Evolutionary conservation across 2,113 vertebrate species (phyloP), one percentile per base, ranked within the genome.

Genomic region (Numida meleagris): DNA sequence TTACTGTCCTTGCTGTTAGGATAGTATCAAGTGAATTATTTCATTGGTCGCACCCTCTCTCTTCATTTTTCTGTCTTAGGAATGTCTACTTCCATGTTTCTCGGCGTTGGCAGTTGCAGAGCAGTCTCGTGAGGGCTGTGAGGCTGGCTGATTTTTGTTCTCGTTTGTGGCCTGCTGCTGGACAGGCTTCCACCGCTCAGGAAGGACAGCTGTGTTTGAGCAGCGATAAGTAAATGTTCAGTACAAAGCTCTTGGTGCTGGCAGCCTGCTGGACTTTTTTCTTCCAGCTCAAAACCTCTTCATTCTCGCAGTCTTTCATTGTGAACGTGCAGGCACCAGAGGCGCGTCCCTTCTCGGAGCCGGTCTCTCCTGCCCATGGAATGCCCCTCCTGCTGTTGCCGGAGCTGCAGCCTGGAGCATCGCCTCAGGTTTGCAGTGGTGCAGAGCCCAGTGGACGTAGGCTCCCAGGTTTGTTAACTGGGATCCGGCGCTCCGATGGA

Each of bases 401-500:
- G 25, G 43, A 43, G 57, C 31, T 29, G 33, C 17, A 45, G 34
- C 38, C n/a, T n/a, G 45, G 46, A 34, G 24, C 40, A 10, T 61
- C 14, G 2, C 29, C 24, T 2, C 33, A 68, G n/a, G 12, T 13
- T 6, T 36, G 43, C 13, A 16, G 8, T 67, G 51, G 31, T 1
- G 1, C 45, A 34, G 46, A 55, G 53, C 29, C 53, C 53, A 18
- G 29, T 6, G 53, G 29, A 19, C 31, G 5, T 6, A 33, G 10
- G 16, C 53, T 33, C 17, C 4, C 6, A 17, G 7, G 6, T 27
- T 27, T 53, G 33, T 18, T 3, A 0, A 31, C 33, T 43, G 53
- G 46, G 46, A 70, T 5, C 62, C 34, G 0, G 0, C 31, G 29
- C 18, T 6, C 21, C 53, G 9, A 0, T 10, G 31, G 8, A 11